Conservation (phyloP, 2,888 invertebrate species). For the Ochropleura plecta region DNA sequence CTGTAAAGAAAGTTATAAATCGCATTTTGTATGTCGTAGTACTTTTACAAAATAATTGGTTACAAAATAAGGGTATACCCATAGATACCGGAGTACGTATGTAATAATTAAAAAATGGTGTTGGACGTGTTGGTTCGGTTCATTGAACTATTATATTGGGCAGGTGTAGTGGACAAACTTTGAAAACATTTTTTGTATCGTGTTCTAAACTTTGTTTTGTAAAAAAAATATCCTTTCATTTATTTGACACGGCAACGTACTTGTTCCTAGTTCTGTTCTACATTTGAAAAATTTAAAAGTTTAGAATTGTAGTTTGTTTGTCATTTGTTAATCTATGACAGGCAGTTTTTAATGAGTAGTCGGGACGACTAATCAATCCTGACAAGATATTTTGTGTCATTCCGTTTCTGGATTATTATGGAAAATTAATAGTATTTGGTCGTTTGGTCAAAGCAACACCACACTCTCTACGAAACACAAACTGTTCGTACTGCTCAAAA, state of each 20-base stretch:
- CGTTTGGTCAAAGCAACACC: neutral
- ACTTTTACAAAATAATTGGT: neutral
- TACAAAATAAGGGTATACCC: neutral
- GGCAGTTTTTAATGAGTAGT: neutral
- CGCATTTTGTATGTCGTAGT: neutral
- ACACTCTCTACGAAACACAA: neutral
- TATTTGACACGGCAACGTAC: neutral
- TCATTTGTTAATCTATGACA: neutral
- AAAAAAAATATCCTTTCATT: slow-evolving; percentile 1
- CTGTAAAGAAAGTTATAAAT: neutral
- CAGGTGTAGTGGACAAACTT: neutral
- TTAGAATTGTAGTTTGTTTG: neutral
- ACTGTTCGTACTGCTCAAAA: neutral
- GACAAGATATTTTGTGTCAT: neutral
- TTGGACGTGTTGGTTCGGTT: slow-evolving; percentile 15
- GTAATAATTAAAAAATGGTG: slow-evolving; percentile 24
- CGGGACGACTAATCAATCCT: neutral
- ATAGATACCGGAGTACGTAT: neutral
- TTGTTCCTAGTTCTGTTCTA: neutral
- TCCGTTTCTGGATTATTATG: neutral
- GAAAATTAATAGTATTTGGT: no score
- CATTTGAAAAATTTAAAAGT: neutral
- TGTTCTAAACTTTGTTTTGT: neutral
- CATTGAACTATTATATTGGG: slow-evolving; percentile 28
- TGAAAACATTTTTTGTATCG: neutral